Percentiles rank a stretch among this genome's conserved stretches.
Conservation (phyloP, 1,140 invertebrate species). For the Cardiocondyla obscurior region DNA sequence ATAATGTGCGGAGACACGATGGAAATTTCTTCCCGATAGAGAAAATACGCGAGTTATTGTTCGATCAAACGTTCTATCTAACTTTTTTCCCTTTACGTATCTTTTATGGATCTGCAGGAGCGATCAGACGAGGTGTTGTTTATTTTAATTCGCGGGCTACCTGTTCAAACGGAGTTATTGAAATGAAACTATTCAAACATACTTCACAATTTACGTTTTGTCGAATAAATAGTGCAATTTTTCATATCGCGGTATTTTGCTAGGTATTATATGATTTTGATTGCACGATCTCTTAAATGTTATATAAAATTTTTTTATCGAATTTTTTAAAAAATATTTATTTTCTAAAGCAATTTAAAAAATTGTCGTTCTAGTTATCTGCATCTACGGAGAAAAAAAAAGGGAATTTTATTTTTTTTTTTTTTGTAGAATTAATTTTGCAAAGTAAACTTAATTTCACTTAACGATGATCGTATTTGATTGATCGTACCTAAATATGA, state of each 20-base stretch:
- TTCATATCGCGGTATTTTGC: not conserved
- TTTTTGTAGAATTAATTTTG: not conserved
- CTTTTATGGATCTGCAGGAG: constrained; percentile 17
- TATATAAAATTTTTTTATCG: not conserved
- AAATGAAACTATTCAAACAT: constrained; percentile 21
- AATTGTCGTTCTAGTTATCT: not conserved
- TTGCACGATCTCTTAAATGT: not conserved
- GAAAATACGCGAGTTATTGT: not conserved
- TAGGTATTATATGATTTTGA: constrained; percentile 18
- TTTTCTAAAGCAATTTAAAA: not conserved
- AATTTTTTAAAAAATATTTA: not conserved
- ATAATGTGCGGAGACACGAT: constrained; percentile 28
- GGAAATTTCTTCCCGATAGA: constrained; percentile 24
- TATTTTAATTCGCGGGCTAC: constrained; percentile 40
- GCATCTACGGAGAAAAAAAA: not conserved
- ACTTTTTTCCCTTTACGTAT: not conserved
- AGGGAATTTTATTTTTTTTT: not conserved
- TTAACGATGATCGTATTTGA: not conserved
- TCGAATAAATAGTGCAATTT: constrained; percentile 35
- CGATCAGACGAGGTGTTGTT: constrained; percentile 6
- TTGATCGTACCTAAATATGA: not conserved
- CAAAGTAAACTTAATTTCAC: not conserved
- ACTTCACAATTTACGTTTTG: constrained; percentile 30
- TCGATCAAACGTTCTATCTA: constrained; percentile 21
- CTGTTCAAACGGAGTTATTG: not conserved